Conservation (phyloP, 2,888 invertebrate species). For the Tanypteryx hageni region DNA sequence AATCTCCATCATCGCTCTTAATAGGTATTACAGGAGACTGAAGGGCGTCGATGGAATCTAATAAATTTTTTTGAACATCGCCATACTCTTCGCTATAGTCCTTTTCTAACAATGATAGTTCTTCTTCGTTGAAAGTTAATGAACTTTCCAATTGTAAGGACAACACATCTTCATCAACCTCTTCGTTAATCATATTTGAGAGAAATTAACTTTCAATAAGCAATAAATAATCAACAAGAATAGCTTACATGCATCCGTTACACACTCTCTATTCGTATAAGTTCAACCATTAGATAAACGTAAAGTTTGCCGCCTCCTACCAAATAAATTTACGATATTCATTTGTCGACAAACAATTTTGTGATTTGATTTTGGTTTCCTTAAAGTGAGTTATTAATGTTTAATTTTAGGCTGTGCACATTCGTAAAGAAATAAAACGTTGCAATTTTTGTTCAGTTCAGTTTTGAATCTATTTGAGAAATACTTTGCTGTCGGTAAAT, state of each 20-base stretch:
- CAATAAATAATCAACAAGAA: background rate
- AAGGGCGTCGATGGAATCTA: background rate
- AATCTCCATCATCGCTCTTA: background rate
- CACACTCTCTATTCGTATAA: background rate
- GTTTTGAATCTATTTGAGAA: too few relatives aligned
- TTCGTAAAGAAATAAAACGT: too few relatives aligned
- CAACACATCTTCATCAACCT: constrained; percentile 33
- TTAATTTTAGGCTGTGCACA: too few relatives aligned
- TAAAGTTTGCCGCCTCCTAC: background rate
- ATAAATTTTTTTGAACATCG: background rate
- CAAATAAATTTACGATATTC: background rate
- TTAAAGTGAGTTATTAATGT: too few relatives aligned
- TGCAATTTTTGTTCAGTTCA: too few relatives aligned
- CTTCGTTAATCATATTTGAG: background rate
- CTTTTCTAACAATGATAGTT: background rate
- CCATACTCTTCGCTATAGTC: background rate
- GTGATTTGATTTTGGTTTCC: too few relatives aligned
- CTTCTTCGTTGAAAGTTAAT: constrained; percentile 17
- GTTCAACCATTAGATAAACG: background rate
- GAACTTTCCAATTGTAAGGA: constrained; percentile 50
- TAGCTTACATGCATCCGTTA: background rate
- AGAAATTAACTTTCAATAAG: background rate
- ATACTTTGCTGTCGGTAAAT: too few relatives aligned
- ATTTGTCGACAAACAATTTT: background rate
- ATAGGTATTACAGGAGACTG: background rate